phyloP scores from a whole-genome alignment of 1,140 invertebrate genomes.

The Drosophila kohkoa region DNA sequence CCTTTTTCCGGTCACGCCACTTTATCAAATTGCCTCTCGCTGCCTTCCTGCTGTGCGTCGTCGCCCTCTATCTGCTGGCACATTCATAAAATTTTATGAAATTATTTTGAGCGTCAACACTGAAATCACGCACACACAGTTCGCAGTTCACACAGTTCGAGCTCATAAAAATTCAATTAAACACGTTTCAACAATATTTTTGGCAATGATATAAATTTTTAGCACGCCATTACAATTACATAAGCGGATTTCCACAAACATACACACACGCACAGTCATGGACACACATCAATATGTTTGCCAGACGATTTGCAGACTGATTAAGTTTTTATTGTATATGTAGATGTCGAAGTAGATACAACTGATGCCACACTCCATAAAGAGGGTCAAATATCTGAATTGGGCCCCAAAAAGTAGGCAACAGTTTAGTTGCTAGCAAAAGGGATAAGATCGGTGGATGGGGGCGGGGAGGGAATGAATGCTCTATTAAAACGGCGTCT shows the following conservation, averaged over 20 bases:
- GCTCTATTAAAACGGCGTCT: conserved; percentile 15
- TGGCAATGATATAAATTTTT: conserved; percentile 78
- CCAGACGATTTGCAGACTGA: conserved; percentile 76
- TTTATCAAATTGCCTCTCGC: conserved; percentile 58
- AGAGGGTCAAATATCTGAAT: conserved; percentile 31
- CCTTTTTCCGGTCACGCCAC: conserved; percentile 47
- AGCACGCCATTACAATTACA: conserved; percentile 81
- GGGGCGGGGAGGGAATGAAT: neutral
- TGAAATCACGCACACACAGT: conserved; percentile 42
- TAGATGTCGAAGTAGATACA: conserved; percentile 12
- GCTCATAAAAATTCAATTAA: conserved; percentile 83
- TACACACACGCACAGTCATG: conserved; percentile 11
- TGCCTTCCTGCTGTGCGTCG: neutral
- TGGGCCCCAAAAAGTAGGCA: conserved; percentile 40
- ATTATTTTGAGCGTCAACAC: conserved; percentile 58
- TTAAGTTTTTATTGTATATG: conserved; percentile 72
- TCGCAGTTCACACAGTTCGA: conserved; percentile 6
- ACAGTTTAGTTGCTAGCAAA: conserved; percentile 33
- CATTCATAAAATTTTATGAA: conserved; percentile 75
- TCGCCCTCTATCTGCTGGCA: neutral
- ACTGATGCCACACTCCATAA: conserved; percentile 54
- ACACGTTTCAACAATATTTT: conserved; percentile 80
- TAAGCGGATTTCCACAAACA: conserved; percentile 62
- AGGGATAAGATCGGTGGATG: neutral
- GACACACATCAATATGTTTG: conserved; percentile 39